These are phyloP conservation scores for Leucoma salicis DNA, from an alignment of 2,888 invertebrate species.

Conservation along the genomic window DNA sequence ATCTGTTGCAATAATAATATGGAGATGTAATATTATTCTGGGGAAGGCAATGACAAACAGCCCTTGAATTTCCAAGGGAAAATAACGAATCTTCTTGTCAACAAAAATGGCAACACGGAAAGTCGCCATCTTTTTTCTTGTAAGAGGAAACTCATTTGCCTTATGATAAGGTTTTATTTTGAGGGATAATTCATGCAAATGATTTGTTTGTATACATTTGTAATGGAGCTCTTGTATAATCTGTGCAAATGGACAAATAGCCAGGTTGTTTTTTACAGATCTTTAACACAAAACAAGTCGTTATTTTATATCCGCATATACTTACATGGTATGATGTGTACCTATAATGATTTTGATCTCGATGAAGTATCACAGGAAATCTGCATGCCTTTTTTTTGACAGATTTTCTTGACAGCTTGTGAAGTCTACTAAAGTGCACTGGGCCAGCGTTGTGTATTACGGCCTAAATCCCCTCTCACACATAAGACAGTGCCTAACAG, in stretches of 20 bases:
- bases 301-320: too few species aligned
- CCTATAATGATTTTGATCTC: too few species aligned
- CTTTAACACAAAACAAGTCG: too few species aligned
- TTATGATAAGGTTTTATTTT: conserved; percentile 53
- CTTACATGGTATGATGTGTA: too few species aligned
- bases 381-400: too few species aligned
- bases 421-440: too few species aligned
- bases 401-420: too few species aligned
- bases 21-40: conserved; percentile 44
- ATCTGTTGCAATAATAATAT: conserved; percentile 37
- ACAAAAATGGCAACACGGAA: conserved; percentile 51
- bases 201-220: conserved; percentile 32
- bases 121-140: conserved; percentile 49
- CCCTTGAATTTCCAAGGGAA: conserved; percentile 39
- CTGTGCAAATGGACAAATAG: conserved; percentile 2
- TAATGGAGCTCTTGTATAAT: conserved; percentile 14
- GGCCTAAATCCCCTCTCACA: too few species aligned
- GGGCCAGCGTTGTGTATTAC: too few species aligned
- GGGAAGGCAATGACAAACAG: conserved; percentile 55
- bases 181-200: conserved; percentile 44
- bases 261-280: conserved; percentile 1
- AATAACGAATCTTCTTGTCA: conserved; percentile 65
- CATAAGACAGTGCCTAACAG: too few species aligned
- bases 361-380: too few species aligned
- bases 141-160: conserved; percentile 58